Base-by-base conservation (phyloP, 1,140 invertebrate species). In the Caerostris extrusa region DNA sequence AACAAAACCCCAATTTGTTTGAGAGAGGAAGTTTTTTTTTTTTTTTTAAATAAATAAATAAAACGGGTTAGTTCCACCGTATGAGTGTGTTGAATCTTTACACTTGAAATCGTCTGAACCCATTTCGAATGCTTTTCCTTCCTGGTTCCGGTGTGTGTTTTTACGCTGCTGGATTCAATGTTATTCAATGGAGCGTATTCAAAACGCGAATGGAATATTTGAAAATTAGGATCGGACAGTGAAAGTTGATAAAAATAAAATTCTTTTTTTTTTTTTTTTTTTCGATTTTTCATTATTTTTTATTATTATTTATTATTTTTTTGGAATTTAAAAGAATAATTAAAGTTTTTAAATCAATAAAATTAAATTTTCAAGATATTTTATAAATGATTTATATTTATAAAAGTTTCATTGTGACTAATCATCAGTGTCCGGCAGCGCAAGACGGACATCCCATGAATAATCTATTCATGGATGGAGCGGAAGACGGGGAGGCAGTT, bases 21-120 rank as follows among this genome's bases (percentile, higher is more conserved):
- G 34, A 19, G 5, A 19, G 10, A 77, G 71, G 50, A 77, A 53
- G 34, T 77, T 4, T n/a, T n/a, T n/a, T n/a, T n/a, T n/a, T n/a
- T n/a, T n/a, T n/a, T n/a, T n/a, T n/a, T n/a, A n/a, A n/a, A n/a
- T n/a, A 77, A 77, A 5, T 67, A 77, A 34, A 34, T 34, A 34
- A 34, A 77, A 53, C 71, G 71, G 71, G 71, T 77, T 34, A 77
- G 12, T 77, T 77, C 71, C 10, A 50, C 34, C 10, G 10, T 50
- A 53, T 10, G 34, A 77, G 34, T 8, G 12, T 50, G 12, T 50
- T 12, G 53, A 8, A 77, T 77, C 71, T 77, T 77, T 77, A 77
- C 71, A 77, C 71, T 77, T 77, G 71, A 77, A 77, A 77, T 50
- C 71, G 4, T 77, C 14, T 77, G 71, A 77, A 50, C 34, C 50